These are phyloP conservation scores for Drosophila simulans DNA, from an alignment of 1,140 invertebrate genomes.

Conservation along the genomic window DNA sequence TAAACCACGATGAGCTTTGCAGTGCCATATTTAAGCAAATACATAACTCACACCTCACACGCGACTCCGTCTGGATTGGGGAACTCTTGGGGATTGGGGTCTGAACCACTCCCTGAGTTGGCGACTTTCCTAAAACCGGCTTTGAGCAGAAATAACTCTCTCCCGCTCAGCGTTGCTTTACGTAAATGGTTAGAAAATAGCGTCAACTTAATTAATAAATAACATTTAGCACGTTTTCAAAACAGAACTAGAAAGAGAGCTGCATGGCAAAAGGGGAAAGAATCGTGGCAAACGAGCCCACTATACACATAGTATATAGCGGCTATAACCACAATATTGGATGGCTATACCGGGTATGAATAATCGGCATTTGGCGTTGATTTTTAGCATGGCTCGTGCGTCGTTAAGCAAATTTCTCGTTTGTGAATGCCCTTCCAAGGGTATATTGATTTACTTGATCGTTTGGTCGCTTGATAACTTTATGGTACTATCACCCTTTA, in stretches of 20 bases:
- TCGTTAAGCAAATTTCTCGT: conserved; percentile 47
- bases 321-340: conserved; percentile 37
- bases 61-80: conserved; percentile 23
- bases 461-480: not conserved
- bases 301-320: conserved; percentile 19
- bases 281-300: conserved; percentile 4
- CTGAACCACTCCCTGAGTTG: conserved; percentile 64
- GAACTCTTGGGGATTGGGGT: conserved; percentile 14
- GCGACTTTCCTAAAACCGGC: conserved; percentile 53
- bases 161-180: conserved; percentile 21
- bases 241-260: not conserved
- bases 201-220: conserved; percentile 83
- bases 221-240: conserved; percentile 77
- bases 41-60: conserved; percentile 62
- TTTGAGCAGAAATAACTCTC: conserved; percentile 28
- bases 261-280: conserved; percentile 1
- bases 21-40: conserved; percentile 46
- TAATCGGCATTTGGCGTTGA: conserved; percentile 72
- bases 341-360: conserved; percentile 60
- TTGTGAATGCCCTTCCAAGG: conserved; percentile 32
- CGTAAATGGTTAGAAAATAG: conserved; percentile 70
- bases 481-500: not conserved
- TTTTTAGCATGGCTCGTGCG: conserved; percentile 63
- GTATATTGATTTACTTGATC: conserved; percentile 1
- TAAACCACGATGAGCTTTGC: conserved; percentile 43